Evolutionary conservation across 2,113 vertebrate genomes (phyloP).

Genomic region (Pithys albifrons): DNA sequence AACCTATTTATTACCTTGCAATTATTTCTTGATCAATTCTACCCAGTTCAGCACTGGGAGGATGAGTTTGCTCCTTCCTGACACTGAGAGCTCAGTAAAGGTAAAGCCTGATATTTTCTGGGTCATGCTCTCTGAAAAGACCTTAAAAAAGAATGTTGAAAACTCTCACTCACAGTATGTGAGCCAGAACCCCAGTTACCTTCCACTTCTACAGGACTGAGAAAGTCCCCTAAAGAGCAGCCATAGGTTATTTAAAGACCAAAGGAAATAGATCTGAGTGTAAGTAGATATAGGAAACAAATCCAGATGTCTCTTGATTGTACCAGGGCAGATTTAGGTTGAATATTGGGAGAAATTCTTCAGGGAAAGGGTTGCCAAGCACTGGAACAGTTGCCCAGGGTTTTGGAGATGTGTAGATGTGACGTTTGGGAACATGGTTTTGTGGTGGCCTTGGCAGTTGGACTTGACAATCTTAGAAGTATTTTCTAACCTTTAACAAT

Average conservation of each 20-base stretch:
- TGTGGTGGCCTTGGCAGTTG: neutral
- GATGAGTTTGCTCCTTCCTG: neutral
- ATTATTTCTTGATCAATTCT: neutral
- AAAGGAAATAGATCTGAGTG: neutral
- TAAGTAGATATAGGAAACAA: neutral
- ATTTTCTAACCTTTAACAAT: neutral
- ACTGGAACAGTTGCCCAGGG: neutral
- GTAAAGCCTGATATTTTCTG: constrained; percentile 10
- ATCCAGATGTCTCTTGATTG: neutral
- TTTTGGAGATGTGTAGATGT: neutral
- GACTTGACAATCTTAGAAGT: neutral
- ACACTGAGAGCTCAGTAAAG: neutral
- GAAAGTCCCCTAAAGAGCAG: neutral
- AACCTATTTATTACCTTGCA: neutral
- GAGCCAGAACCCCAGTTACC: neutral
- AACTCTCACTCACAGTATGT: neutral
- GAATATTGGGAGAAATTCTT: neutral
- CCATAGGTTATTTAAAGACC: constrained; percentile 17
- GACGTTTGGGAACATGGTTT: neutral
- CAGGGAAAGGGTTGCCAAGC: neutral
- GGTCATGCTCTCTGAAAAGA: constrained; percentile 17
- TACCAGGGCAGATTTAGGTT: neutral
- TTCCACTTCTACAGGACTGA: neutral
- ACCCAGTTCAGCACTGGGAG: neutral
- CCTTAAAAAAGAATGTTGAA: neutral